Conservation (phyloP, 2,888 invertebrate genomes). For the Drosophila crucigera region DNA sequence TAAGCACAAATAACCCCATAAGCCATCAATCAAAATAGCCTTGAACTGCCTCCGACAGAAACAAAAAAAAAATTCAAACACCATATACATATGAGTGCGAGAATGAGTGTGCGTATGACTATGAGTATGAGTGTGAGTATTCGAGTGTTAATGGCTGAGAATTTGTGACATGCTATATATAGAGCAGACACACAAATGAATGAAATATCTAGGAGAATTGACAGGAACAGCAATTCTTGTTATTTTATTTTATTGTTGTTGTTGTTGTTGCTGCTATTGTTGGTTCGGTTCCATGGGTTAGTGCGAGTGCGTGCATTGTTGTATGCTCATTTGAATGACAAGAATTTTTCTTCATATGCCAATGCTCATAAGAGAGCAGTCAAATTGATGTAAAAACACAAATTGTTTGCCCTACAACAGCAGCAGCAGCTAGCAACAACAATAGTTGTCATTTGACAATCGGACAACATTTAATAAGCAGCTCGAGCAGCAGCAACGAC, state of each 20-base stretch:
- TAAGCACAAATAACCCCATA: conserved; percentile 32
- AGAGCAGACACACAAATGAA: conserved; percentile 44
- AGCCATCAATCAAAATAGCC: conserved; percentile 75
- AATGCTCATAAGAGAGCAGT: conserved; percentile 35
- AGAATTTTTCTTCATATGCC: conserved; percentile 48
- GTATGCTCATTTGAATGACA: conserved; percentile 68
- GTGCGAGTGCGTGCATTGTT: conserved; percentile 66
- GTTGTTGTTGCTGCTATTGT: conserved; percentile 12
- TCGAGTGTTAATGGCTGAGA: conserved; percentile 16
- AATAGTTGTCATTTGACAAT: conserved; percentile 54
- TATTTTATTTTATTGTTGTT: conserved; percentile 1
- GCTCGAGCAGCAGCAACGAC: conserved; percentile 22
- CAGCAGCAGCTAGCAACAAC: conserved; percentile 17
- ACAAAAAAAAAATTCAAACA: conserved; percentile 10
- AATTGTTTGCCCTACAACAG: conserved; percentile 54
- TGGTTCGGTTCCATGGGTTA: conserved; percentile 21
- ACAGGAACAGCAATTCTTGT: conserved; percentile 41
- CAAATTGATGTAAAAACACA: conserved; percentile 62
- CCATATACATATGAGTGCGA: not conserved
- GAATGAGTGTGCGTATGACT: not conserved
- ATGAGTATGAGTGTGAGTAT: not conserved
- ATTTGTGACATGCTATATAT: conserved; percentile 61
- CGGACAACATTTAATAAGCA: conserved; percentile 64
- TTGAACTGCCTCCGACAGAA: conserved; percentile 69
- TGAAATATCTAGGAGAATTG: conserved; percentile 45